Percentiles rank a stretch among this genome's conserved stretches.
Evolutionary conservation across 2,888 invertebrate genomes (phyloP).

Genomic region (Taenaris catops): DNA sequence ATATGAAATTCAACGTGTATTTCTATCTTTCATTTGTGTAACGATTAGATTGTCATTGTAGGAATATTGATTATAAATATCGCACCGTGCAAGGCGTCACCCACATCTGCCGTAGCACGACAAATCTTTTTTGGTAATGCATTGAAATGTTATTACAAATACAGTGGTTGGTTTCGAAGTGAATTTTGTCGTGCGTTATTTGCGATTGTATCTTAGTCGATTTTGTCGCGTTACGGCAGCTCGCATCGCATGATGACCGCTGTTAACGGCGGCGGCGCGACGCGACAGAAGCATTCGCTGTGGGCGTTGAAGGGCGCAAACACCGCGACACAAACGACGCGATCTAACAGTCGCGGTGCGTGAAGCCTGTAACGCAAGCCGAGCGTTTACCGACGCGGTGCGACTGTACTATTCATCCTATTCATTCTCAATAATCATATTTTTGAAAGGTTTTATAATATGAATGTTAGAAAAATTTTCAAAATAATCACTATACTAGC

Average conservation of each 20-base stretch:
- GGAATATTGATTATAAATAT: constrained; percentile 7
- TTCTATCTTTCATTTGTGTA: constrained; percentile 7
- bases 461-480: no score
- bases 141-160: neutral
- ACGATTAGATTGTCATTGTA: constrained; percentile 5
- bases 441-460: no score
- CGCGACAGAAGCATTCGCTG: constrained; percentile 4
- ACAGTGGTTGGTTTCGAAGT: neutral
- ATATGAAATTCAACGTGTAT: constrained; percentile 7
- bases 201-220: no score
- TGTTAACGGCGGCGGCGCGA: constrained; percentile 2
- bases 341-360: neutral
- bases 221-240: constrained; percentile 3
- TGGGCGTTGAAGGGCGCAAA: constrained; percentile 1
- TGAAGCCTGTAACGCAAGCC: constrained; percentile 1
- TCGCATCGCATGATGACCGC: constrained; percentile 1
- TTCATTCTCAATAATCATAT: no score
- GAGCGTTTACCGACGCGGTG: constrained; percentile 13
- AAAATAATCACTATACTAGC: no score
- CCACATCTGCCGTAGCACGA: constrained; percentile 4
- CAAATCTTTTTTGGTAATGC: no score
- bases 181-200: neutral
- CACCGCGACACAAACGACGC: neutral
- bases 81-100: constrained; percentile 10
- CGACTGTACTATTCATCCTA: no score